Conservation (phyloP, 2,113 vertebrate species). For the Catharus bicknelli region DNA sequence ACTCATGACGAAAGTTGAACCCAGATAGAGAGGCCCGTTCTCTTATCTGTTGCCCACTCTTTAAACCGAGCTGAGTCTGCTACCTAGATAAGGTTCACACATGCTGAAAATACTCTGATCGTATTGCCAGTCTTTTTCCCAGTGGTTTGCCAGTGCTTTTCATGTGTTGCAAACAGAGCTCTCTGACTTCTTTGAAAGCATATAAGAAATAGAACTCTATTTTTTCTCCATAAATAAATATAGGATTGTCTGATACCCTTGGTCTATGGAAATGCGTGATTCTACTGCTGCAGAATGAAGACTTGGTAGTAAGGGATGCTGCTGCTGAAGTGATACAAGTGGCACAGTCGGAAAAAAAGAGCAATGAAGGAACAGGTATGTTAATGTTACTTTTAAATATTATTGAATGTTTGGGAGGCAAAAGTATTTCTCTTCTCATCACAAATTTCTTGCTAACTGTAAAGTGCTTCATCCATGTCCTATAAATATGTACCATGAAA, state of each 20-base stretch:
- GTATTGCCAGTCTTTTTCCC: background rate
- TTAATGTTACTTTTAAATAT: background rate
- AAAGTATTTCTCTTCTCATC: background rate
- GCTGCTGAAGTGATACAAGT: constrained; percentile 81
- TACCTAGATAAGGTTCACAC: background rate
- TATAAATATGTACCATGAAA: background rate
- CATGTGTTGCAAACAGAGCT: background rate
- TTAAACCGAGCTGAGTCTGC: background rate
- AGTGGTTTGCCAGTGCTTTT: background rate
- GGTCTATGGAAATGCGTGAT: constrained; percentile 87
- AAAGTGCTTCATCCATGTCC: background rate
- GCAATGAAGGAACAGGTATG: constrained; percentile 70
- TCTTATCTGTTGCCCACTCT: background rate
- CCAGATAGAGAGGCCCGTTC: background rate
- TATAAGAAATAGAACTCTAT: background rate
- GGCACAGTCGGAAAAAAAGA: constrained; percentile 71
- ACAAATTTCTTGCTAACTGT: background rate
- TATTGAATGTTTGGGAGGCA: background rate
- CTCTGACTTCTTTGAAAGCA: background rate
- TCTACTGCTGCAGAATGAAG: constrained; percentile 90
- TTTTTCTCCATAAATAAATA: background rate
- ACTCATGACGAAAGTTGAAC: fast-evolving
- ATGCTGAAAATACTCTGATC: background rate
- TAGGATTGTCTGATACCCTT: constrained; percentile 83
- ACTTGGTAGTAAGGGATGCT: constrained; percentile 82